Base-by-base conservation (phyloP, 1,140 invertebrate species). In the Drosophila saltans region DNA sequence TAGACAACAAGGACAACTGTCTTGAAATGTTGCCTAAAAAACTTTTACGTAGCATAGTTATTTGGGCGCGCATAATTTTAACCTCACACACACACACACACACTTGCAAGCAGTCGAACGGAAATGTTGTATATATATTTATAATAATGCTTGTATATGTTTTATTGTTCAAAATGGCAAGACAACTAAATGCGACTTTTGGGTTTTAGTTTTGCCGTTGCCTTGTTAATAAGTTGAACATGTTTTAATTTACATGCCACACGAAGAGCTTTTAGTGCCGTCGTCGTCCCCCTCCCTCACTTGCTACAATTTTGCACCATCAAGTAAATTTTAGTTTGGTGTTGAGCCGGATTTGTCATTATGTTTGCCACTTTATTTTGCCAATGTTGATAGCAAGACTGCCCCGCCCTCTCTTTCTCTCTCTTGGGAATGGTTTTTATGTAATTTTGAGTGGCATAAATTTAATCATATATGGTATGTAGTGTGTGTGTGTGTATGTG, bases 161-260 rank as follows among this genome's bases (percentile, higher is more conserved):
- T 43, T 64, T 36, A 48, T 64, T 48, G 41, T 36, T 52, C 36
- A 28, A 39, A 62, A 45, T 39, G 60, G 36, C 21, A 45, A 43
- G 68, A 76, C 73, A 83, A 83, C 83, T 80, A 88, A 52, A 86
- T 89, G 82, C 75, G 83, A 81, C 82, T 81, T 88, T 73, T 52
- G 83, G 72, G 75, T 76, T 21, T 61, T 56, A 48, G 61, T 26
- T n/a, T 6, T 10, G 33, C 26, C 10, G 55, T 16, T 56, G 21
- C 8, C 80, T 69, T 89, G 84, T 89, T 89, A 89, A 89, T 89
- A 89, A 89, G 78, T 89, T 80, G 75, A 79, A 75, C 84, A 89
- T 89, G 84, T 75, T 89, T 88, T 89, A 89, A 89, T 89, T 84
- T 88, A 75, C 80, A 88, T 76, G 77, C 57, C 60, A 72, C 68